Evolutionary conservation across 2,113 vertebrate genomes (phyloP).

Genomic region (Atractosteus spatula): DNA sequence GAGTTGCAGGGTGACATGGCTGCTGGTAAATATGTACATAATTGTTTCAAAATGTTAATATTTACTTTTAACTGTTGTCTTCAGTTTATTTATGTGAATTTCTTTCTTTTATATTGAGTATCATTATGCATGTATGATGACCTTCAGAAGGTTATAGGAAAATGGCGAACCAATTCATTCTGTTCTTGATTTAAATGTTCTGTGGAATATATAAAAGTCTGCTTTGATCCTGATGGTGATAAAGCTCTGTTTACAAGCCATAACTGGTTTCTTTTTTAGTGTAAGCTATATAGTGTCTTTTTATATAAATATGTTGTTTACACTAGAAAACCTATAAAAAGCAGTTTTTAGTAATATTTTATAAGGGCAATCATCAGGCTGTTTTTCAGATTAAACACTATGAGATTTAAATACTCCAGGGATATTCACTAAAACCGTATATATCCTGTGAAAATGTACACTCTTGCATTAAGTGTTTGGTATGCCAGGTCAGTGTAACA

Average conservation of each 20-base stretch:
- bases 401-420: too few species aligned
- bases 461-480: too few species aligned
- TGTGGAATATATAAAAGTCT: constrained; percentile 5
- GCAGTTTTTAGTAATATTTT: constrained; percentile 17
- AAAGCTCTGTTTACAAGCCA: constrained; percentile 17
- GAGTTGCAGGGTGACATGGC: too few species aligned
- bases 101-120: neutral
- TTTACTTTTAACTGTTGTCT: too few species aligned
- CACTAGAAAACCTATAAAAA: constrained; percentile 22
- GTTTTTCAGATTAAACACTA: too few species aligned
- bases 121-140: neutral
- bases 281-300: constrained; percentile 15
- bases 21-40: too few species aligned
- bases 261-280: constrained; percentile 13
- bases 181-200: neutral
- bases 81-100: neutral
- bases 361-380: constrained; percentile 4
- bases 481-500: too few species aligned
- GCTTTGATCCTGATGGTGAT: constrained; percentile 9
- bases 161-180: neutral
- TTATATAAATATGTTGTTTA: neutral
- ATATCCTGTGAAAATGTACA: too few species aligned
- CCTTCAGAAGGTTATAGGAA: neutral
- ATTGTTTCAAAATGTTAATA: too few species aligned
- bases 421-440: too few species aligned